Conservation (phyloP, 2,113 vertebrate species). For the Pelmatolapia mariae region DNA sequence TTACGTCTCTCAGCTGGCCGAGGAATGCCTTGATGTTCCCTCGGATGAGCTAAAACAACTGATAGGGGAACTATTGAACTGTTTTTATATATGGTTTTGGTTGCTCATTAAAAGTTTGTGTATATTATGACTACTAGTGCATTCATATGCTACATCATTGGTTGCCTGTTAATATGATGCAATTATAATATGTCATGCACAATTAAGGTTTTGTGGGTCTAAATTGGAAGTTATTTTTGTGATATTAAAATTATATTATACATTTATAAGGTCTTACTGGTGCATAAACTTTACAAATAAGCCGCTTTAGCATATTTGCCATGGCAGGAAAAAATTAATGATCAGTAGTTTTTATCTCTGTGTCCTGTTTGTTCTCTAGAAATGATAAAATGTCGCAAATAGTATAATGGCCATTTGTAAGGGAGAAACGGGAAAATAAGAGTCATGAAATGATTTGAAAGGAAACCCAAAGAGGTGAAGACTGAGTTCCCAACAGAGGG, state of each 20-base stretch:
- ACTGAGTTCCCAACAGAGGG: not conserved
- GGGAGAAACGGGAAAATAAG: not conserved
- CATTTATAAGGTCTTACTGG: not conserved
- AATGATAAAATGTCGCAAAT: not conserved
- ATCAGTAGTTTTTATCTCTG: not conserved
- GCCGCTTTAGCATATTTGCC: not conserved
- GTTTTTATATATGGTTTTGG: not conserved
- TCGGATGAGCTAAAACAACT: not conserved
- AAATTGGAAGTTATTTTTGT: not conserved
- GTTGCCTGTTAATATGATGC: not conserved
- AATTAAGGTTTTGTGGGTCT: not conserved
- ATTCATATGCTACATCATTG: not conserved
- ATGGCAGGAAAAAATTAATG: not conserved
- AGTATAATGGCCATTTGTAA: not conserved
- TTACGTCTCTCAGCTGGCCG: not conserved
- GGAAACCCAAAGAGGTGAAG: not conserved
- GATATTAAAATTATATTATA: not conserved
- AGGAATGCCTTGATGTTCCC: not conserved
- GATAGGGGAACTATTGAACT: not conserved
- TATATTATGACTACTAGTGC: not conserved
- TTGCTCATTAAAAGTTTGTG: not conserved
- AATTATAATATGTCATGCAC: not conserved
- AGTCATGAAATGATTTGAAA: not conserved
- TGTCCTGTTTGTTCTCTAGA: not conserved
- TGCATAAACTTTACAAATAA: not conserved